These are phyloP conservation scores for Pseudomyrmex concolor DNA, from an alignment of 1,140 invertebrate species.

Conservation along the genomic window DNA sequence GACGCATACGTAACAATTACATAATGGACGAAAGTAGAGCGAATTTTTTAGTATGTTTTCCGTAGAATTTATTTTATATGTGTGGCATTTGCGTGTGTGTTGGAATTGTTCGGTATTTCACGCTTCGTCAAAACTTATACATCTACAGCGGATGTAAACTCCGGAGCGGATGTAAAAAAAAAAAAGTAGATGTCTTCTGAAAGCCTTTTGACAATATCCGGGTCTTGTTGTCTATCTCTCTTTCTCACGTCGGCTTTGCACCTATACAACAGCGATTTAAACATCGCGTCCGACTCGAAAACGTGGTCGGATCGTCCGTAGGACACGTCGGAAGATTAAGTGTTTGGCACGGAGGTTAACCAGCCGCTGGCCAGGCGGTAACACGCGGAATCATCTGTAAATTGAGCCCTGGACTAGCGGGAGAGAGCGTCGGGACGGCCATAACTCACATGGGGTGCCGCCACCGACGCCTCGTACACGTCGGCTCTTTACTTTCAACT, in stretches of 20 bases:
- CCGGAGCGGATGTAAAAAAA: too few species aligned
- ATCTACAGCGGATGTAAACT: too few species aligned
- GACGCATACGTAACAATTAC: too few species aligned
- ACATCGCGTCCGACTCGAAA: slow-evolving; percentile 71
- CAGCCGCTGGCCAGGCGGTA: slow-evolving; percentile 83
- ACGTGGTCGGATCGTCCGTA: slow-evolving; percentile 67
- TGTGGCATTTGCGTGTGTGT: not conserved
- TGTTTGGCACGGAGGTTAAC: slow-evolving; percentile 84
- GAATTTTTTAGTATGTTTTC: too few species aligned
- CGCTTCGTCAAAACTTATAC: slow-evolving; percentile 44
- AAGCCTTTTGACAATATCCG: slow-evolving; percentile 67
- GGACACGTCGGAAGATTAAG: slow-evolving; percentile 85
- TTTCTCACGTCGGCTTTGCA: slow-evolving; percentile 50
- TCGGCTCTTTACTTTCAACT: slow-evolving; percentile 63
- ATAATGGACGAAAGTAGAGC: too few species aligned
- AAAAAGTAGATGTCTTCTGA: slow-evolving; percentile 77
- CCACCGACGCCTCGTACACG: slow-evolving; percentile 64
- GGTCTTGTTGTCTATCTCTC: slow-evolving; percentile 64
- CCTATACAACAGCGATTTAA: slow-evolving; percentile 68
- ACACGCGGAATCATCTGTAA: slow-evolving; percentile 87
- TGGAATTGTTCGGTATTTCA: slow-evolving; percentile 25
- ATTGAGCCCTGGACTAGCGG: slow-evolving; percentile 85
- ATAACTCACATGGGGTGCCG: slow-evolving; percentile 80
- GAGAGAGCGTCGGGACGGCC: slow-evolving; percentile 81
- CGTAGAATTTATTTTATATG: not conserved